Evolutionary conservation across 2,797 vertebrate genomes (phyloP).

Genomic region (Uromys caudimaculatus): DNA sequence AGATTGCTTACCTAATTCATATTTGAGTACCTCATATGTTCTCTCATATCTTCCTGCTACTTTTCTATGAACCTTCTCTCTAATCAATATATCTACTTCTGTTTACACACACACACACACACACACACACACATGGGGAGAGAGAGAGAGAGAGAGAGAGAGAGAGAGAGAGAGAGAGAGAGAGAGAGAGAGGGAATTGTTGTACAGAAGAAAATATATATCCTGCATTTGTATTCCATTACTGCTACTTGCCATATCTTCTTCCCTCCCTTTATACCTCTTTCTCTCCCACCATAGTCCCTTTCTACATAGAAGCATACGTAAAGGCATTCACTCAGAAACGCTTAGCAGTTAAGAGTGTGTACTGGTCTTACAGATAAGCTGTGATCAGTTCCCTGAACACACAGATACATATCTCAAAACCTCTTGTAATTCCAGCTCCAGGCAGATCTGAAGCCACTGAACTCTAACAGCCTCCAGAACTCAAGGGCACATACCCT

Average conservation of each 20-base stretch:
- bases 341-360: background rate
- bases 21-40: background rate
- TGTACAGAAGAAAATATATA: background rate
- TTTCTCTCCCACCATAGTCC: background rate
- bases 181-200: background rate
- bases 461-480: background rate
- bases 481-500: background rate
- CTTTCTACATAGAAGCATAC: background rate
- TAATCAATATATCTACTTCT: background rate
- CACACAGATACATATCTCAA: background rate
- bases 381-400: no score
- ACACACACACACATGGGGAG: background rate
- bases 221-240: background rate
- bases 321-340: background rate
- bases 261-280: background rate
- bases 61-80: background rate
- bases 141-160: no score
- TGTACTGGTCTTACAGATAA: background rate
- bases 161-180: background rate
- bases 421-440: background rate
- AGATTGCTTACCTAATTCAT: background rate
- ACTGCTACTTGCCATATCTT: background rate
- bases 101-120: background rate
- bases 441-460: no score
- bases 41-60: background rate